Conservation (phyloP, 2,797 vertebrate genomes). For the Hemibagrus guttatus region DNA sequence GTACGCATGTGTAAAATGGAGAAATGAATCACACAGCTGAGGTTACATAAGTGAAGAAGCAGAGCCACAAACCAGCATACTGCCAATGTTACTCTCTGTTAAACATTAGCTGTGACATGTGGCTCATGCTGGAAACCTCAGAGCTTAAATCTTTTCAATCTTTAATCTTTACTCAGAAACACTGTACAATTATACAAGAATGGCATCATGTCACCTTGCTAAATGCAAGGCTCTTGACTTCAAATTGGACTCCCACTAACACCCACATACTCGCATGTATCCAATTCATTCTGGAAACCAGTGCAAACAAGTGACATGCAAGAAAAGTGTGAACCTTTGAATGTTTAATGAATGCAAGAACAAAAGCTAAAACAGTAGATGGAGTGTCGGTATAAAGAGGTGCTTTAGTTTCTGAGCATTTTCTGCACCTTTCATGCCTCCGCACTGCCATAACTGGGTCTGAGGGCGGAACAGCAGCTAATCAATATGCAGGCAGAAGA, state of each 20-base stretch:
- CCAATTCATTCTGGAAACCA: neutral
- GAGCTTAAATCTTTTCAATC: neutral
- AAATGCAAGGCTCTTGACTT: neutral
- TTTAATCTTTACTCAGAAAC: constrained; percentile 19
- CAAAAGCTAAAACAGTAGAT: constrained; percentile 3
- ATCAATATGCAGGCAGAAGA: constrained; percentile 18
- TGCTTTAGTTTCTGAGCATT: constrained; percentile 22
- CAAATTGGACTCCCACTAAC: constrained; percentile 2
- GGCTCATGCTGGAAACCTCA: neutral
- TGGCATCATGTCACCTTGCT: neutral
- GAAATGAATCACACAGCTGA: constrained; percentile 31
- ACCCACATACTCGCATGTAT: neutral
- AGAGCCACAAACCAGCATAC: constrained; percentile 22
- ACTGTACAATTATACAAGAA: constrained; percentile 10
- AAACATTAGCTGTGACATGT: constrained; percentile 34
- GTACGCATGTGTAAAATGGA: neutral
- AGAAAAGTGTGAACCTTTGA: neutral
- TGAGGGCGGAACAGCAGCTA: constrained; percentile 2
- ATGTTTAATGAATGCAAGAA: neutral
- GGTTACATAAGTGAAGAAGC: constrained; percentile 36
- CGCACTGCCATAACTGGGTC: constrained; percentile 4
- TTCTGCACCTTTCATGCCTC: constrained; percentile 30
- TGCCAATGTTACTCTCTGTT: constrained; percentile 22
- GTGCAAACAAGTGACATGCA: neutral
- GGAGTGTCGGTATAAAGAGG: constrained; percentile 21